Evolutionary conservation across 2,113 vertebrate genomes (phyloP).

Genomic region (Rutilus rutilus): DNA sequence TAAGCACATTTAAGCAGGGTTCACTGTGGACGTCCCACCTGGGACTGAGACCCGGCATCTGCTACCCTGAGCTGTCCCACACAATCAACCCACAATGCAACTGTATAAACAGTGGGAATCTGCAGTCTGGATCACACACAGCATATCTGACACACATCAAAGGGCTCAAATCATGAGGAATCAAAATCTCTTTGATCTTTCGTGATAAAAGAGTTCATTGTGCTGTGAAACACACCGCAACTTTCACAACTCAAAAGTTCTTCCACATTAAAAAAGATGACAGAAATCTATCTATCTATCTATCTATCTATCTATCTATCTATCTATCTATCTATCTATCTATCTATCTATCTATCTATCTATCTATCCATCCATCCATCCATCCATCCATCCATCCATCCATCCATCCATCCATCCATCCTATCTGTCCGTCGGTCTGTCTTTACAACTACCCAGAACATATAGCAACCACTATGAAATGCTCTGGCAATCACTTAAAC

Average conservation of each 20-base stretch:
- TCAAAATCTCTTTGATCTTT: not conserved
- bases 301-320: not conserved
- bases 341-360: not conserved
- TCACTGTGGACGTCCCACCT: not conserved
- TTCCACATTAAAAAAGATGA: too few species aligned
- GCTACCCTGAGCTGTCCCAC: not conserved
- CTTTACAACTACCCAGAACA: too few species aligned
- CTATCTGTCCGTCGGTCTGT: not conserved
- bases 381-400: not conserved
- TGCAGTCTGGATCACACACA: not conserved
- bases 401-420: not conserved
- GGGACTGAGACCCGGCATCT: not conserved
- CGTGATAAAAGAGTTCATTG: not conserved
- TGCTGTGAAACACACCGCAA: not conserved
- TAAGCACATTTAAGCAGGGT: not conserved
- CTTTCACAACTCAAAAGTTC: not conserved
- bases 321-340: not conserved
- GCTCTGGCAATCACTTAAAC: too few species aligned
- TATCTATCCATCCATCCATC: not conserved
- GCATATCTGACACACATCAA: not conserved
- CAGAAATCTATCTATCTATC: not conserved
- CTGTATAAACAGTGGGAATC: not conserved
- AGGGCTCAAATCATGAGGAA: not conserved
- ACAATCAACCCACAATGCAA: conserved; percentile 3
- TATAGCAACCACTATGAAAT: too few species aligned